Conservation (phyloP, 1,140 invertebrate species). For the Thaumatotibia leucotreta region DNA sequence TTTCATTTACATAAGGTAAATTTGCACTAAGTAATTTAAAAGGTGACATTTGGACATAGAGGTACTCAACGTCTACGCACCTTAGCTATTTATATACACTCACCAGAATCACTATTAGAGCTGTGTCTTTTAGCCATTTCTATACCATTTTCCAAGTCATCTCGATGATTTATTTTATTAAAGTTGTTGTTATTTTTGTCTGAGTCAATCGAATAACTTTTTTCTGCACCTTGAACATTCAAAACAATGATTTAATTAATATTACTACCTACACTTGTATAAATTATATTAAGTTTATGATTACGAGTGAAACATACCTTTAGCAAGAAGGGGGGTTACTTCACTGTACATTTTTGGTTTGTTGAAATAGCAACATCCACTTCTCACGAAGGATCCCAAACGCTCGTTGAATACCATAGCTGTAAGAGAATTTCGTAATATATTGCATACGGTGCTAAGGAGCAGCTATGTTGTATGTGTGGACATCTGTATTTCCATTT, state of each 20-base stretch:
- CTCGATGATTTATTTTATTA: neutral
- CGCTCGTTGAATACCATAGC: constrained; percentile 61
- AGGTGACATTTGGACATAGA: too few species aligned
- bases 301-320: constrained; percentile 31
- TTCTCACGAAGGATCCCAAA: constrained; percentile 42
- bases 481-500: too few species aligned
- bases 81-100: too few species aligned
- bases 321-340: constrained; percentile 48
- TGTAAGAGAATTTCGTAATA: constrained; percentile 26
- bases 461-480: too few species aligned
- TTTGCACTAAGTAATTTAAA: too few species aligned
- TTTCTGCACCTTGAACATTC: constrained; percentile 21
- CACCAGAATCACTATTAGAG: constrained; percentile 54
- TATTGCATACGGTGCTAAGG: too few species aligned
- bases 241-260: constrained; percentile 4
- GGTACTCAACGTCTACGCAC: too few species aligned
- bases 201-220: constrained; percentile 25
- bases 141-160: constrained; percentile 38
- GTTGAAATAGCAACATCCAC: constrained; percentile 46
- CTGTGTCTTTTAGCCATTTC: constrained; percentile 35
- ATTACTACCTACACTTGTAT: too few species aligned
- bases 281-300: neutral
- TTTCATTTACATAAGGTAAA: too few species aligned
- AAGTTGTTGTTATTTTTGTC: constrained; percentile 22
- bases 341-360: constrained; percentile 55